These are phyloP conservation scores for Aphodius granarius DNA, from an alignment of 2,888 invertebrate species.

Conservation along the genomic window DNA sequence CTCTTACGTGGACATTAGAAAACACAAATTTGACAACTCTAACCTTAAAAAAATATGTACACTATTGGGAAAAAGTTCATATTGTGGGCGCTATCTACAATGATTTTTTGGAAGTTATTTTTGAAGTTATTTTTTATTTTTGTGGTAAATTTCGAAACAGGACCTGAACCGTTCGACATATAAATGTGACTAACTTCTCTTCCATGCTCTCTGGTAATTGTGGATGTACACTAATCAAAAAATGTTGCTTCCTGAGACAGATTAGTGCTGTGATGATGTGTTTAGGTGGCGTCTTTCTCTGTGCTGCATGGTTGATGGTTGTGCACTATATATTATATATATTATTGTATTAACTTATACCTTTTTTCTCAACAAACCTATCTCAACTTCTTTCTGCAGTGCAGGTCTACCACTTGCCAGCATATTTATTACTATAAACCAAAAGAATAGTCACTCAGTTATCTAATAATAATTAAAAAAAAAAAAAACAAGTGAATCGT, in stretches of 20 bases:
- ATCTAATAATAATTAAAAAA: no score
- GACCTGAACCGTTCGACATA: not conserved
- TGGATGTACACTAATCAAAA: conserved; percentile 29
- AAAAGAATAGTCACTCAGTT: not conserved
- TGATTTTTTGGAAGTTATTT: no score
- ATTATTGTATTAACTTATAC: conserved; percentile 1
- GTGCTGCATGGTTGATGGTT: conserved; percentile 49
- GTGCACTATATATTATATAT: conserved; percentile 33
- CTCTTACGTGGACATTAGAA: no score
- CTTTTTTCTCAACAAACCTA: conserved; percentile 28
- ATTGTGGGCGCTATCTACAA: no score
- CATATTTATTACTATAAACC: conserved; percentile 6
- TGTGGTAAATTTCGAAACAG: not conserved
- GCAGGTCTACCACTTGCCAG: conserved; percentile 48
- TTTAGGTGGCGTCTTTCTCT: conserved; percentile 39
- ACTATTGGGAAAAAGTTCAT: no score
- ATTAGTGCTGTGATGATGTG: conserved; percentile 27
- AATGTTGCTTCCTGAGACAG: conserved; percentile 29
- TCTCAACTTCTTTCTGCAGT: conserved; percentile 40
- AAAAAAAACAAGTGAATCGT: conserved; percentile 15
- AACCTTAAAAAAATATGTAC: no score
- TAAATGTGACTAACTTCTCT: conserved; percentile 29
- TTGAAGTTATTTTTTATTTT: no score
- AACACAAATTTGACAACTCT: no score
- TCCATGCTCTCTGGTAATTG: conserved; percentile 32